Evolutionary conservation across 2,113 vertebrate species (phyloP), one percentile per base, ranked within the genome.

Genomic region (Panthera tigris): DNA sequence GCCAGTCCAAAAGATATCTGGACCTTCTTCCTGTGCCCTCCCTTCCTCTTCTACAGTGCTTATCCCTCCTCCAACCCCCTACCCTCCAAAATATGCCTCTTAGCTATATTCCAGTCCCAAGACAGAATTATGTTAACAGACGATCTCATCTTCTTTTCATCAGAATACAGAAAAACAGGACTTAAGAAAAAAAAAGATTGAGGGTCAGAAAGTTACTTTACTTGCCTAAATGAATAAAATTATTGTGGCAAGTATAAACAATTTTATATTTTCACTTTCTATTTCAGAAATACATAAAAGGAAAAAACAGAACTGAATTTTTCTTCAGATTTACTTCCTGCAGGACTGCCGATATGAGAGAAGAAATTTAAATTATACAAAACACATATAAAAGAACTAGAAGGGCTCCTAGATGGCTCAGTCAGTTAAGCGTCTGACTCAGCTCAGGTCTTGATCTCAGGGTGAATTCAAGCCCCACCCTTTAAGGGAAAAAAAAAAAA

Each of bases 221-320:
- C 45, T 74, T 86, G 36, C 27, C 52, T 74, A 93, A 82, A 61
- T 78, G 31, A 97, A 95, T 63, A 61, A 23, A 89, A 87, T 83
- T 83, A 94, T 68, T 91, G 65, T 86, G 96, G 27, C 10, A 55
- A 84, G 31, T 68, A 90, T 25, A 48, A 88, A 93, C 21, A 86
- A 68, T 52, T 71, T 68, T 71, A 50, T 65, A 89, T 91, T 95
- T 95, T 79, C n/a, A 95, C 39, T 95, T 97, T 90, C 79, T n/a
- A 97, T 73, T 80, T 97, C 91, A 91, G 66, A 93, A 87, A 84
- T 45, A 36, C 4, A 87, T 87, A 57, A 79, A 89, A 86, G 69
- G 31, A 52, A 41, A 86, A 96, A 83, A 1, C 0, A 52, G 19
- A 41, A 82, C 19, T 87, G 29, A 91, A 45, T 31, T 97, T 86